Base-by-base conservation (phyloP, 1,140 invertebrate species). In the Listronotus oregonensis region DNA sequence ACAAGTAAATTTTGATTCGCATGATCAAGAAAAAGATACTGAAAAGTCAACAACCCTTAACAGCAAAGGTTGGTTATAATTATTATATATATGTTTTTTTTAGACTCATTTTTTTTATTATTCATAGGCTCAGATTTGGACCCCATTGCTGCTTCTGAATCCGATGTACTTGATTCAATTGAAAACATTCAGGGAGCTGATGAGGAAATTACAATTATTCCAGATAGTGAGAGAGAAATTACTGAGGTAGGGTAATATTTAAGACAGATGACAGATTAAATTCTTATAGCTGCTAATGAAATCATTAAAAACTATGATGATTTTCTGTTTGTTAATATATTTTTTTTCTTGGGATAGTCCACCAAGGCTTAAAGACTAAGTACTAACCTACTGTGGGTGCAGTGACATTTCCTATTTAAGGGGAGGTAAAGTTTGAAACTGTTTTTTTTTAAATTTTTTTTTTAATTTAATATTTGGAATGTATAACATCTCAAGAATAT, bases 201-300 rank as follows among this genome's bases (percentile, higher is more conserved):
- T 79, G 84, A 85, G 68, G 83, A 84, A 66, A 76, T 85, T 9
- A 85, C 83, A 64, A 78, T 85, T 14, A 75, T 85, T 42, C 84
- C 84, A 0, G 84, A 85, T 71, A 85, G 83, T 0, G 85, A 87
- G 72, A 80, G 83, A 12, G 85, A 86, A 66, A 84, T 85, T 40
- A 84, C 85, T 1, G 84, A 86, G 64, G 85, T 84, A 69, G 54
- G 44, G 42, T 49, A 43, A 10, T 12, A 32, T 46, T 34, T 60
- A 31, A 8, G 21, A 47, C 18, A 42, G n/a, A n/a, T n/a, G n/a
- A n/a, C n/a, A n/a, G n/a, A 27, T 27, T 27, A 27, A 27, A 27
- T 27, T 27, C 21, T 27, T 5, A 27, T 27, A n/a, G n/a, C n/a
- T n/a, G n/a, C n/a, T n/a, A n/a, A n/a, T n/a, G n/a, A n/a, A n/a